phyloP scores from a whole-genome alignment of 2,888 invertebrate genomes.

The Beris chalybata region DNA sequence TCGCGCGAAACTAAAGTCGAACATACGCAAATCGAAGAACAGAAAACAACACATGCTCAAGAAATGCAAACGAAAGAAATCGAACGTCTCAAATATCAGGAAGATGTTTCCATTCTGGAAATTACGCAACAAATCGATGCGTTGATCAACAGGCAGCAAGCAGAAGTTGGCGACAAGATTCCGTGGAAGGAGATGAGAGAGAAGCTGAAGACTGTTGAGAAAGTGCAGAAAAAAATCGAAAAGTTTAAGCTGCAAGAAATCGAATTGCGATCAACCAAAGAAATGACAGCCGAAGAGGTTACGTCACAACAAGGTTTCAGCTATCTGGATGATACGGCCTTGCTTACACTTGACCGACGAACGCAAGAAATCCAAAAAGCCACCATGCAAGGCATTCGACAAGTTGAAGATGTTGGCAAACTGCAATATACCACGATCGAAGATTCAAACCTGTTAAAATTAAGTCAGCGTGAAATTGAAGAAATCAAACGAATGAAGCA shows the following conservation, averaged over 20 bases:
- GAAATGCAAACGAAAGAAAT: conserved; percentile 54
- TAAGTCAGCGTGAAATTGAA: conserved; percentile 50
- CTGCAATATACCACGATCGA: conserved; percentile 51
- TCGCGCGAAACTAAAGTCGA: conserved; percentile 11
- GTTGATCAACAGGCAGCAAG: conserved; percentile 50
- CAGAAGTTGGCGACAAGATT: conserved; percentile 45
- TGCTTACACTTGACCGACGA: conserved; percentile 55
- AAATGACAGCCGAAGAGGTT: conserved; percentile 33
- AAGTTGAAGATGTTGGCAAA: conserved; percentile 49
- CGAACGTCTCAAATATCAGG: conserved; percentile 53
- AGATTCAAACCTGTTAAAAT: conserved; percentile 51
- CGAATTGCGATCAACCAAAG: conserved; percentile 50
- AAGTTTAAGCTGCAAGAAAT: conserved; percentile 57
- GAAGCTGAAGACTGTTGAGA: conserved; percentile 53
- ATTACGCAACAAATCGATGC: conserved; percentile 54
- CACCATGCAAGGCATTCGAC: conserved; percentile 11
- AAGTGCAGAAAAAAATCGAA: conserved; percentile 55
- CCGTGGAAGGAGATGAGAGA: conserved; percentile 56
- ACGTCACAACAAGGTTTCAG: conserved; percentile 59
- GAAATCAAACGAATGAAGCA: conserved; percentile 49
- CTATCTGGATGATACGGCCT: conserved; percentile 62
- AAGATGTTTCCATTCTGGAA: conserved; percentile 54
- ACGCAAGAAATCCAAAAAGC: conserved; percentile 7
- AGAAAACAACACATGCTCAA: conserved; percentile 26
- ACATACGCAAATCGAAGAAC: conserved; percentile 28